These are phyloP conservation scores for Lepidurus arcticus DNA, from an alignment of 1,140 invertebrate genomes.

Conservation along the genomic window DNA sequence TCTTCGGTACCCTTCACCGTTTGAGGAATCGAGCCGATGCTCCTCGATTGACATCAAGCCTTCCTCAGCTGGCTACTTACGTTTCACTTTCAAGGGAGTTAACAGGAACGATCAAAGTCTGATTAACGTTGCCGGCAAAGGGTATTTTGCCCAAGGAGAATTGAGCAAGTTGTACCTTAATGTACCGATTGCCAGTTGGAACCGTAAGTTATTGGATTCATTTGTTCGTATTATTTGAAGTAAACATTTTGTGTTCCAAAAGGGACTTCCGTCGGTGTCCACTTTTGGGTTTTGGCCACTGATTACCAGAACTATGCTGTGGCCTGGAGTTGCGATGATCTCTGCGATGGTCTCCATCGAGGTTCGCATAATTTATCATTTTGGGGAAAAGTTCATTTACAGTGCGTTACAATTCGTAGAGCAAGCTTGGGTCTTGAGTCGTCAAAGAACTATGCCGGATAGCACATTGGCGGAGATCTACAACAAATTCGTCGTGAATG, in stretches of 20 bases:
- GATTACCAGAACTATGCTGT: conserved; percentile 25
- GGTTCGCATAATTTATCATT: not conserved
- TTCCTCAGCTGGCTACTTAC: not conserved
- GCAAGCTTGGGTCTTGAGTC: conserved; percentile 26
- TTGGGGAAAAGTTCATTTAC: not conserved
- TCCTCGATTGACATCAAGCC: conserved; percentile 27
- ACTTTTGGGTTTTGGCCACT: conserved; percentile 22
- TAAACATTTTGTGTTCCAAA: not conserved
- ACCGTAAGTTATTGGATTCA: conserved; percentile 16
- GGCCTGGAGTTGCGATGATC: conserved; percentile 23
- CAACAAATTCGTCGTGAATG: not conserved
- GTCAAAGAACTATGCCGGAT: not conserved
- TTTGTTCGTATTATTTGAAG: not conserved
- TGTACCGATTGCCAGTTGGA: conserved; percentile 23
- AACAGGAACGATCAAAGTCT: not conserved
- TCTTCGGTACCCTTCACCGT: conserved; percentile 16
- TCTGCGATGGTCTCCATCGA: conserved; percentile 26
- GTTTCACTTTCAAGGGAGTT: conserved; percentile 27
- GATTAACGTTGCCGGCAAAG: not conserved
- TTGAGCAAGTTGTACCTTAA: conserved; percentile 27
- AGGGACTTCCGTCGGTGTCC: not conserved
- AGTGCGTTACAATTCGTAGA: not conserved
- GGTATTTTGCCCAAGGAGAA: conserved; percentile 28
- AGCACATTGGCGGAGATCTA: not conserved
- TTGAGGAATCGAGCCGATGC: conserved; percentile 23